Conservation (phyloP, 2,888 invertebrate genomes). For the Cosmia pyralina region DNA sequence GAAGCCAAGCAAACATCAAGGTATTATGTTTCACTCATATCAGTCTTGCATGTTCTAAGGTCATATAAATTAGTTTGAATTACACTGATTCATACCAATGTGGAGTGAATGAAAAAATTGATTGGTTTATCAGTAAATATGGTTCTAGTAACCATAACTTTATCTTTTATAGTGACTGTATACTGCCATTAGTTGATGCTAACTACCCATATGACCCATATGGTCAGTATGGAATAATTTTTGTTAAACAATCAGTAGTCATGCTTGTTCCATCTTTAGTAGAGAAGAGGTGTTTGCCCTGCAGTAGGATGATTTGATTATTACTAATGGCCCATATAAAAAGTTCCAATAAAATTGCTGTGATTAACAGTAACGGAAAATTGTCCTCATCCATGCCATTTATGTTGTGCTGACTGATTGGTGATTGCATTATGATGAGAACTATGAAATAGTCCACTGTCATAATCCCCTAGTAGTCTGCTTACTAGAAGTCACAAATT, state of each 20-base stretch:
- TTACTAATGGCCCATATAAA: not conserved
- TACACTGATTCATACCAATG: constrained; percentile 20
- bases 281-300: not conserved
- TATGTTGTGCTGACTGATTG: not conserved
- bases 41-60: constrained; percentile 31
- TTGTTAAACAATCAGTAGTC: not conserved
- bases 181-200: not conserved
- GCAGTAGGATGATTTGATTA: not conserved
- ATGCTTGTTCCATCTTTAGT: not conserved
- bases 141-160: constrained; percentile 10
- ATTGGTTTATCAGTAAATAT: constrained; percentile 37
- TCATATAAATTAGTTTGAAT: constrained; percentile 39
- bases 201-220: constrained; percentile 2
- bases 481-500: not conserved
- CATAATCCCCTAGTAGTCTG: not conserved
- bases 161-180: constrained; percentile 19
- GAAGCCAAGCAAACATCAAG: not conserved
- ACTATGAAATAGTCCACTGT: not conserved
- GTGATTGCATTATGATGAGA: not conserved
- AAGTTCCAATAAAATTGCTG: not conserved
- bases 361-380: not conserved
- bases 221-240: not conserved
- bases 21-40: constrained; percentile 3
- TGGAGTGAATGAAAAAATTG: constrained; percentile 17
- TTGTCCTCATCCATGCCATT: not conserved